These are phyloP conservation scores for Lasioglossum albipes DNA, from an alignment of 1,140 invertebrate genomes.

Conservation along the genomic window DNA sequence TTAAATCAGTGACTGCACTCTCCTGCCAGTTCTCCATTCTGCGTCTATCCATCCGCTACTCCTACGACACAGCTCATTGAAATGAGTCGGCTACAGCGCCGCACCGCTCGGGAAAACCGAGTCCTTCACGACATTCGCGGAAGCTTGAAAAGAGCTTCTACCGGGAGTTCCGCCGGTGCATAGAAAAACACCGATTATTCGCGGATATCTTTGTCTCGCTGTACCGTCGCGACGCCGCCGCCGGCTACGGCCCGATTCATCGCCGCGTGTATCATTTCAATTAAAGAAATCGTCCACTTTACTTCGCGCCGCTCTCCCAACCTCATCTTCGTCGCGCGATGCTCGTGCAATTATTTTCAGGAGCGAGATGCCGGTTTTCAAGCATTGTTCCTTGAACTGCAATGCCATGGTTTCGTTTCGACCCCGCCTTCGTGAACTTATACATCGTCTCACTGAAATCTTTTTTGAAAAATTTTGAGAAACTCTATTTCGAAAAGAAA, in stretches of 20 bases:
- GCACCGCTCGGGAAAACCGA: constrained; percentile 51
- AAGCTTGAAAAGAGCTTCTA: constrained; percentile 51
- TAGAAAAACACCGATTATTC: constrained; percentile 54
- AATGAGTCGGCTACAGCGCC: constrained; percentile 64
- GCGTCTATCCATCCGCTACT: constrained; percentile 71
- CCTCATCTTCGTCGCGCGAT: constrained; percentile 23
- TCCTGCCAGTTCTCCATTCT: constrained; percentile 66
- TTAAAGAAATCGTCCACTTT: constrained; percentile 21
- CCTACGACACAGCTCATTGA: constrained; percentile 72
- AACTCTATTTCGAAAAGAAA: too few relatives aligned
- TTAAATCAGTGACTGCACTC: constrained; percentile 79
- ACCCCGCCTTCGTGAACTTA: too few relatives aligned
- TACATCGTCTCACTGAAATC: too few relatives aligned
- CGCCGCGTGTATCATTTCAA: constrained; percentile 18
- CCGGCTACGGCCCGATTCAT: constrained; percentile 7
- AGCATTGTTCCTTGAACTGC: too few relatives aligned
- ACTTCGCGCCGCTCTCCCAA: too few relatives aligned
- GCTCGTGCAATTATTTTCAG: constrained; percentile 3
- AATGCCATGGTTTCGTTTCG: too few relatives aligned
- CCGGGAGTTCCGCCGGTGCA: constrained; percentile 25
- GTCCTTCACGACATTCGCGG: constrained; percentile 38
- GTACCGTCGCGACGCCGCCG: not conserved
- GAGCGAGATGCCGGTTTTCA: too few relatives aligned
- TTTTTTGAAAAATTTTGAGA: too few relatives aligned
- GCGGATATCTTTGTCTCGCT: constrained; percentile 32